These are phyloP conservation scores for Paelopatides confundens DNA, from an alignment of 53 echinoderm and acorn worm species.

Conservation along the genomic window DNA sequence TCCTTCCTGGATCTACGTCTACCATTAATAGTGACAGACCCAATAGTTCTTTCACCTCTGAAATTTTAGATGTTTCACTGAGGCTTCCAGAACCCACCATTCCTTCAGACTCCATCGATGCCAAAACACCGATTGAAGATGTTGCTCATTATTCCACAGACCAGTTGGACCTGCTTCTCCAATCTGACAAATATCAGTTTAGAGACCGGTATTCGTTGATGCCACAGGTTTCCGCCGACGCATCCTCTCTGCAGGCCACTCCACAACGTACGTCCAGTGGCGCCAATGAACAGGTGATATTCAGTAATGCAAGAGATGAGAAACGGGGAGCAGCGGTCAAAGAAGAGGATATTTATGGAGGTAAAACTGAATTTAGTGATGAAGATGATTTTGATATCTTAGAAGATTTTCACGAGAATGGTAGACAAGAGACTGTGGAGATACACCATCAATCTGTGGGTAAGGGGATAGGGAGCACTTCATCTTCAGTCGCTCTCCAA, in stretches of 20 bases:
- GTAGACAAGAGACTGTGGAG: not conserved
- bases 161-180: slow-evolving; percentile 74
- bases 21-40: not conserved
- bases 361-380: slow-evolving; percentile 21
- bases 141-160: slow-evolving; percentile 76
- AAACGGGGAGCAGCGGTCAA: not conserved
- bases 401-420: slow-evolving; percentile 36
- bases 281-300: not conserved
- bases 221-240: slow-evolving; percentile 71
- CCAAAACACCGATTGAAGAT: slow-evolving; percentile 66
- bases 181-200: slow-evolving; percentile 68
- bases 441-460: not conserved
- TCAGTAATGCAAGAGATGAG: not conserved
- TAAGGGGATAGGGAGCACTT: not conserved
- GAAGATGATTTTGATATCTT: slow-evolving; percentile 84
- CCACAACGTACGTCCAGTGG: not conserved
- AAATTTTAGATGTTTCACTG: slow-evolving; percentile 26
- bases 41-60: slow-evolving; percentile 4
- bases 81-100: slow-evolving; percentile 82
- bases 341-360: slow-evolving; percentile 1
- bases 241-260: slow-evolving; percentile 31
- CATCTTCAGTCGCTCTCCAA: not conserved
- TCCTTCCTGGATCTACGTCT: not conserved
- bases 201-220: slow-evolving; percentile 67
- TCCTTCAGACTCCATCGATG: slow-evolving; percentile 48